A percentile compares a stretch with the other conserved stretches of the same genome.
phyloP scores from a whole-genome alignment of 2,113 vertebrate genomes.

The Scatophagus argus region DNA sequence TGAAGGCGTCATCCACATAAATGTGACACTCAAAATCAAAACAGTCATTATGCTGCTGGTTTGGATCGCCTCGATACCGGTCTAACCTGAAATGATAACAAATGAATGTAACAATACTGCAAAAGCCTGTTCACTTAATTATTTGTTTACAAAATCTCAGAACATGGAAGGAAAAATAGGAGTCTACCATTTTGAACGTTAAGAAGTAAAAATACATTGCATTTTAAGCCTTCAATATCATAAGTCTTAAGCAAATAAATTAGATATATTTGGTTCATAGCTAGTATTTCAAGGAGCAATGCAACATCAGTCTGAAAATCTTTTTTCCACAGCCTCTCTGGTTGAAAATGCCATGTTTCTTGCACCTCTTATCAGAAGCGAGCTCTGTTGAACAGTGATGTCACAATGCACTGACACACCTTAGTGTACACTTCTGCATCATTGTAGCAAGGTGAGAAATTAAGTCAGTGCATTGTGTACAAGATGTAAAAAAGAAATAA shows the following conservation, averaged over 20 bases:
- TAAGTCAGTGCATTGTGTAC: neutral
- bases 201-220: neutral
- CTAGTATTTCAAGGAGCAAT: neutral
- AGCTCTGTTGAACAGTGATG: too few species aligned
- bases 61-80: slow-evolving; percentile 83
- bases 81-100: slow-evolving; percentile 78
- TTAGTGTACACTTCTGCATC: neutral
- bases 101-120: neutral
- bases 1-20: slow-evolving; percentile 84
- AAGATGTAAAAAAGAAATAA: neutral
- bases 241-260: neutral
- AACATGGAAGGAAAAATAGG: neutral
- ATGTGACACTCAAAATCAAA: slow-evolving; percentile 87
- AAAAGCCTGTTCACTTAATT: neutral
- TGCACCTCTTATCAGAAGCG: too few species aligned
- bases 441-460: neutral
- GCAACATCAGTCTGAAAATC: too few species aligned
- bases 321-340: too few species aligned
- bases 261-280: neutral
- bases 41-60: slow-evolving; percentile 80
- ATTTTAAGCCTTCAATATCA: neutral
- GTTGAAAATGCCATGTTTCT: too few species aligned
- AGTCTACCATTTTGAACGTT: slow-evolving; percentile 8
- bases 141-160: neutral
- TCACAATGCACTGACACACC: too few species aligned